Evolutionary conservation across 2,888 invertebrate species (phyloP), one percentile per base, ranked within the genome.

Genomic region (Ophonus ardosiacus): DNA sequence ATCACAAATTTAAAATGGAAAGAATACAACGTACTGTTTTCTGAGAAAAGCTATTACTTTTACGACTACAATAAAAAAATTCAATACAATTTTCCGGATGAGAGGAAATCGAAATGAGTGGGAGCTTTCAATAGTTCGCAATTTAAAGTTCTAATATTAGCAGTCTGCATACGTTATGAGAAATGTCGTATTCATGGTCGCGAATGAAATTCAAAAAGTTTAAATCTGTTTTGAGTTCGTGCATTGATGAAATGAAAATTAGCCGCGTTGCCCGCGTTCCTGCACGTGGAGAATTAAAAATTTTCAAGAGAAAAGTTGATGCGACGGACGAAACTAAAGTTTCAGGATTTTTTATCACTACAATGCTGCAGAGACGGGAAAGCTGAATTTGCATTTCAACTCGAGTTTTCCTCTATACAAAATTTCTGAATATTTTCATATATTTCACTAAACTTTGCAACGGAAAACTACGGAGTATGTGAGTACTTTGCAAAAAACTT

Each of bases 171-270:
- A 38, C 15, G n/a, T 38, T n/a, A 68, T 68, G 57, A 38, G 38
- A 31, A 31, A n/a, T 68, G 15, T 24, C 13, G n/a, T 24, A 38
- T n/a, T 38, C 38, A 38, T 38, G 38, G n/a, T 31, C n/a, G 31
- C 38, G 7, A 78, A 78, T 78, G 56, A 78, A 78, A 56, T 78
- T 78, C 31, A 78, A 57, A 76, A 78, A 78, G 78, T 78, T 78
- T 68, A 57, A 78, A 78, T 78, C 56, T 78, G 78, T 78, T 76
- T 76, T 56, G 56, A 31, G 68, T 68, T 31, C 18, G 56, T 56
- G 38, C 18, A 78, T 78, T 78, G 78, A 78, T 78, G 57, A 78
- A 78, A 78, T 78, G 57, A 78, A 78, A 78, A 78, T 78, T 56
- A 78, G 78, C 56, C 31, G 68, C 15, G 68, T 65, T 65, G 24